Percentiles rank a stretch among this genome's conserved stretches.
phyloP scores from a whole-genome alignment of 2,888 invertebrate genomes.

The Acleris laterana region DNA sequence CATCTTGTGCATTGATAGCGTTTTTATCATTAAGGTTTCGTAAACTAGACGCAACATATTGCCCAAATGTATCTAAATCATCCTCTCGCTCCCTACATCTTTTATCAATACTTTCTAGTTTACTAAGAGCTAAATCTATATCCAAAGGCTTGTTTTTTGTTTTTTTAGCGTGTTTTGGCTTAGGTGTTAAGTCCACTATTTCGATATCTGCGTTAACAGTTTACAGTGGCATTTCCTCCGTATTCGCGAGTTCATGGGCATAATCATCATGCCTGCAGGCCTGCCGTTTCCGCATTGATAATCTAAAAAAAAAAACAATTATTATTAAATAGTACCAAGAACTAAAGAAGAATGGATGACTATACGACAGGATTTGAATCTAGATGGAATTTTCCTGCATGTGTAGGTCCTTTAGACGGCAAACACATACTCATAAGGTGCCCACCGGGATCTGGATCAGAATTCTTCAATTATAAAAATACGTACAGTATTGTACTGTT shows the following conservation, averaged over 20 bases:
- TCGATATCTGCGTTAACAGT: conserved; percentile 1
- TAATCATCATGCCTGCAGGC: conserved; percentile 1
- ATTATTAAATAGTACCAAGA: conserved; percentile 7
- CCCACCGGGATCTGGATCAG: conserved; percentile 32
- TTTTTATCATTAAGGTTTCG: too few relatives aligned
- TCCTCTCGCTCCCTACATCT: not conserved
- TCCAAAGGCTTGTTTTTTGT: not conserved
- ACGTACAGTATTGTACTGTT: conserved; percentile 27
- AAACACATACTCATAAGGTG: conserved; percentile 36
- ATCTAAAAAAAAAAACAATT: not conserved
- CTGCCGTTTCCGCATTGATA: not conserved
- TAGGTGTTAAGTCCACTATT: conserved; percentile 1
- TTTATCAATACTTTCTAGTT: conserved; percentile 4
- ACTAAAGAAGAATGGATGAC: not conserved
- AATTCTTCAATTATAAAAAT: conserved; percentile 36
- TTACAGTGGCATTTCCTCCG: not conserved
- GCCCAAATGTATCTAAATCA: not conserved
- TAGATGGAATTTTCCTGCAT: conserved; percentile 37
- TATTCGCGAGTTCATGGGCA: conserved; percentile 1
- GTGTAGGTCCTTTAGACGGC: conserved; percentile 37
- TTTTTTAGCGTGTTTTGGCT: not conserved
- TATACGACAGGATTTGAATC: conserved; percentile 11
- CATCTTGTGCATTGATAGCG: not conserved
- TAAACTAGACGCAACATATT: too few relatives aligned
- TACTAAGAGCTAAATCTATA: conserved; percentile 7